Conservation (phyloP, 2,888 invertebrate genomes). For the Syrista parreyssii region DNA sequence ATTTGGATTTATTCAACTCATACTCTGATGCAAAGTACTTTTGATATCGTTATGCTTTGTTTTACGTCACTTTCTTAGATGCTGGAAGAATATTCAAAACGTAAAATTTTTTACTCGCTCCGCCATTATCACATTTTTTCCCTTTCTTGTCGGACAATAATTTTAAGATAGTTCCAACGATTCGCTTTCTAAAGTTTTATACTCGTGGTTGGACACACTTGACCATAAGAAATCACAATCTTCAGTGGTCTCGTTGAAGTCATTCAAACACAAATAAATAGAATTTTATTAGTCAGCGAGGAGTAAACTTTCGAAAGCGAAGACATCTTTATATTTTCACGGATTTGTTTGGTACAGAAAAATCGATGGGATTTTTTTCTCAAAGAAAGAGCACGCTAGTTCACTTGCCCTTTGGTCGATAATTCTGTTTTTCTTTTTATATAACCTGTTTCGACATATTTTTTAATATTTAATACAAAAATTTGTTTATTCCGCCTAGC, state of each 20-base stretch:
- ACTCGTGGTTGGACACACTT: background rate
- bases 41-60: background rate
- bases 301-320: background rate
- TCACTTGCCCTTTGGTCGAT: background rate
- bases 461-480: constrained; percentile 52
- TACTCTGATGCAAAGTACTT: background rate
- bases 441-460: constrained; percentile 24
- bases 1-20: background rate
- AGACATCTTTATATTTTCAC: background rate
- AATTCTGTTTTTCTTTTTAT: background rate
- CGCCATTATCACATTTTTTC: background rate
- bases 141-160: background rate
- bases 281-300: background rate
- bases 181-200: background rate
- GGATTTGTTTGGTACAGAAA: background rate
- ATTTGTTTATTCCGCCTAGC: constrained; percentile 49
- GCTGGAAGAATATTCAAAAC: background rate
- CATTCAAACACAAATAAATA: background rate
- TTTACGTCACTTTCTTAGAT: background rate
- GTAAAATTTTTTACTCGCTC: background rate
- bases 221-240: background rate
- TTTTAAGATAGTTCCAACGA: background rate
- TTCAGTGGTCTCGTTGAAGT: background rate
- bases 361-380: background rate
- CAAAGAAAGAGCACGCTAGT: background rate